phyloP scores from a whole-genome alignment of 2,113 vertebrate species.

The Hippotragus niger region DNA sequence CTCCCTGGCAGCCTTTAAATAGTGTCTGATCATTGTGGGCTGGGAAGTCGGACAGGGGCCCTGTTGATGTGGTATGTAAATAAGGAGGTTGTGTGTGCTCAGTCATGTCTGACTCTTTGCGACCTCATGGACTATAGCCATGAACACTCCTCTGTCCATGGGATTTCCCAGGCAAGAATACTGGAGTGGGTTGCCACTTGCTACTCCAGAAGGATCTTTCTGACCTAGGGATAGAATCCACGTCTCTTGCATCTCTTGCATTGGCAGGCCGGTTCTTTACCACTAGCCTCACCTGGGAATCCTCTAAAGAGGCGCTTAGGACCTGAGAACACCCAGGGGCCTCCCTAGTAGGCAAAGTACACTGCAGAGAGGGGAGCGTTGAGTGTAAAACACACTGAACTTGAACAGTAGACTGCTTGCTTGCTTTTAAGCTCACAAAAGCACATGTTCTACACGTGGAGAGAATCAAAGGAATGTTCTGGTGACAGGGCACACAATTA shows the following conservation, averaged over 20 bases:
- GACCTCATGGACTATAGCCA: background rate
- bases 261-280: background rate
- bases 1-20: background rate
- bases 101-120: background rate
- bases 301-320: background rate
- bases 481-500: accelerated
- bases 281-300: background rate
- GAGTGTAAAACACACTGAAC: background rate
- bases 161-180: background rate
- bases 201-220: background rate
- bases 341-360: background rate
- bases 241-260: background rate
- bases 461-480: background rate
- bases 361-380: accelerated
- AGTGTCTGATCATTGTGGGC: background rate
- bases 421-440: background rate
- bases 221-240: background rate
- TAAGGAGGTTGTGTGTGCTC: background rate
- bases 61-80: accelerated
- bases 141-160: background rate
- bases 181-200: background rate
- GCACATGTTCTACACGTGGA: accelerated
- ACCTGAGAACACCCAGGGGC: too few relatives aligned
- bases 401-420: background rate
- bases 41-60: background rate